Conservation (phyloP, 2,888 invertebrate genomes). For the Stegophylla sp. region DNA sequence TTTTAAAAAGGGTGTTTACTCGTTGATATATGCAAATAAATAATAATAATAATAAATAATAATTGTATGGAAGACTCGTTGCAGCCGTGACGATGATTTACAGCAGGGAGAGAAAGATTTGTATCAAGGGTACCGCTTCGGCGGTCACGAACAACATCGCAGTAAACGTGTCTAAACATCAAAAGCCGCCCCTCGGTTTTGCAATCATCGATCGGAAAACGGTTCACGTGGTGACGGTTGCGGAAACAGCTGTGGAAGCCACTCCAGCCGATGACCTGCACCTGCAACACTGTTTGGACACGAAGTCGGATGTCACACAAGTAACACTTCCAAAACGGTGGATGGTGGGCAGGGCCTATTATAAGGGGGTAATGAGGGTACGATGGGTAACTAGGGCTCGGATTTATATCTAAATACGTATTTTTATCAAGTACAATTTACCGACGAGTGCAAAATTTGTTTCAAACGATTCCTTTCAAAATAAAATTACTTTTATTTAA, state of each 20-base stretch:
- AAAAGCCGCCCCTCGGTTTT: neutral
- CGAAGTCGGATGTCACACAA: conserved; percentile 32
- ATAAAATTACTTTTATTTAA: too few species aligned
- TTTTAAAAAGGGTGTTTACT: too few species aligned
- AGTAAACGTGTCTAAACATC: conserved; percentile 57
- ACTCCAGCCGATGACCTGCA: neutral
- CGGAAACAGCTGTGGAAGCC: neutral
- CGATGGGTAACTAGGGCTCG: too few species aligned
- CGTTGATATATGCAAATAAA: too few species aligned
- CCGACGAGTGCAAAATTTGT: too few species aligned
- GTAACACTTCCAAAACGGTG: neutral
- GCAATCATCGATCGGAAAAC: conserved; percentile 26
- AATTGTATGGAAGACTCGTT: too few species aligned
- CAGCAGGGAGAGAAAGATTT: conserved; percentile 62
- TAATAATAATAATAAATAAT: too few species aligned
- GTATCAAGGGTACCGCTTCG: conserved; percentile 62
- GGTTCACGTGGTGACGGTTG: neutral
- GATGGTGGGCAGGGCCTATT: conserved; percentile 15
- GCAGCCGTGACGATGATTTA: conserved; percentile 61
- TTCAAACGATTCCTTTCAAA: too few species aligned
- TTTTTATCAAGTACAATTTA: too few species aligned
- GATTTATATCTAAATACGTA: too few species aligned
- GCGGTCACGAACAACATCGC: conserved; percentile 63
- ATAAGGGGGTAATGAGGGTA: too few species aligned
- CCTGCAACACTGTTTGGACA: conserved; percentile 3